Conservation (phyloP, 2,113 vertebrate genomes). For the Apodemus speciosus region DNA sequence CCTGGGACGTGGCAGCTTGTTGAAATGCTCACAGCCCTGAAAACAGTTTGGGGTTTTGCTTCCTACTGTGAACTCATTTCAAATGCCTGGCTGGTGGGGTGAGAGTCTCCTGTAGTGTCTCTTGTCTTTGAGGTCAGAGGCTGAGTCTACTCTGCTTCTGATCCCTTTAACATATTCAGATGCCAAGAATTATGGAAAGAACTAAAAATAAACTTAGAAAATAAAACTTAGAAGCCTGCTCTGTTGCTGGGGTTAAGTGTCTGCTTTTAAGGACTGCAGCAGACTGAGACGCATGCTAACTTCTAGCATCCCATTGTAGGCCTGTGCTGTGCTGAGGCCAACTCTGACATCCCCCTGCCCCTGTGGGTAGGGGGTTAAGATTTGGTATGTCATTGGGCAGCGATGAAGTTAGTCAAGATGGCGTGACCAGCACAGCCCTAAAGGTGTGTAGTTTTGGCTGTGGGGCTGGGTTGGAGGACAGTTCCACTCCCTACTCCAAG, state of each 20-base stretch:
- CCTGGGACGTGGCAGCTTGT: not conserved
- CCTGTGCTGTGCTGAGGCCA: too few species aligned
- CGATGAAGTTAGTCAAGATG: not conserved
- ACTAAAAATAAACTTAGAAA: conserved; percentile 57
- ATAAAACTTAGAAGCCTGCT: conserved; percentile 10
- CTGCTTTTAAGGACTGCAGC: not conserved
- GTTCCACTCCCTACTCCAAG: fast-evolving
- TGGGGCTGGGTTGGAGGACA: not conserved
- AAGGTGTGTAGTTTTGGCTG: not conserved
- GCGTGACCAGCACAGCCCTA: too few species aligned
- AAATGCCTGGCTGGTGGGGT: not conserved
- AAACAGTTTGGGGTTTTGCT: not conserved
- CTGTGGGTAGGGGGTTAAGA: not conserved
- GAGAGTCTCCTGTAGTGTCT: not conserved
- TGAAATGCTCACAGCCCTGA: not conserved
- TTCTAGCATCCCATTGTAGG: not conserved
- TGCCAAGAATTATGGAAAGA: conserved; percentile 20
- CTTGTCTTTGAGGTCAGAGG: not conserved
- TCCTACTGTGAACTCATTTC: fast-evolving
- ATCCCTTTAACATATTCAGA: not conserved
- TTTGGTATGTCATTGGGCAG: not conserved
- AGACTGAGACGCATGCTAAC: not conserved
- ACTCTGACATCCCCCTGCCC: not conserved
- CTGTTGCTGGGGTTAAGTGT: conserved; percentile 17
- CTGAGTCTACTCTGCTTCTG: not conserved